Conservation (phyloP, 2,888 invertebrate genomes). For the Frankliniella intonsa region DNA sequence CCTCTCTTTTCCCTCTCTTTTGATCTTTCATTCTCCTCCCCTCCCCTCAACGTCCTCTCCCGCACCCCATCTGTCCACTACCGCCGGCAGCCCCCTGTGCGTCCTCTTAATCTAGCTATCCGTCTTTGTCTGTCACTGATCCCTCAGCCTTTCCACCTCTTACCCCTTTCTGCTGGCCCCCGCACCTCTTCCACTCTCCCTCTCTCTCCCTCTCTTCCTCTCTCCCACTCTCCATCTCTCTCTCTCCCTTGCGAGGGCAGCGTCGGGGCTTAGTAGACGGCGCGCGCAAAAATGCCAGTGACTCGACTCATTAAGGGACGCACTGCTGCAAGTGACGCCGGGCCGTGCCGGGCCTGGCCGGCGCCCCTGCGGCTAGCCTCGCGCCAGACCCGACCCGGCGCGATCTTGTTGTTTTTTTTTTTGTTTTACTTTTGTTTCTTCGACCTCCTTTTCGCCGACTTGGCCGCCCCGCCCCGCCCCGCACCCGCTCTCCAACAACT, state of each 20-base stretch:
- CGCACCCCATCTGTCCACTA: background rate
- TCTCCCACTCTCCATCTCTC: background rate
- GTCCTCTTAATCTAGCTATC: conserved; percentile 22
- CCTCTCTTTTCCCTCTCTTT: background rate
- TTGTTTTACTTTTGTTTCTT: too few relatives aligned
- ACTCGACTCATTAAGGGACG: too few relatives aligned
- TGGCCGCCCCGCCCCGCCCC: too few relatives aligned
- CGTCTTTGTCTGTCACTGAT: conserved; percentile 18
- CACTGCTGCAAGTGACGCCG: too few relatives aligned
- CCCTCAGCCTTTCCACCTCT: background rate
- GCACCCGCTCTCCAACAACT: too few relatives aligned
- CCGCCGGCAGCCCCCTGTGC: background rate
- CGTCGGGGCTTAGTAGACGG: too few relatives aligned
- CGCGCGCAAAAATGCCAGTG: too few relatives aligned
- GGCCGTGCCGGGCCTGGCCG: too few relatives aligned
- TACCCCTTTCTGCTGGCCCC: background rate
- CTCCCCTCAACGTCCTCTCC: background rate
- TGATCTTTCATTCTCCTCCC: background rate
- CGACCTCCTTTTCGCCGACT: too few relatives aligned
- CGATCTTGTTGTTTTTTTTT: too few relatives aligned
- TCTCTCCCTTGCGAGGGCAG: background rate
- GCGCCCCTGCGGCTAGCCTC: too few relatives aligned
- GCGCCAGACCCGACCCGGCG: too few relatives aligned
- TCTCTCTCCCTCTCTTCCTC: background rate
- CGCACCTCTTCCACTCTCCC: background rate